Conservation (phyloP, 2,888 invertebrate species). For the Cacoxenus indagator region DNA sequence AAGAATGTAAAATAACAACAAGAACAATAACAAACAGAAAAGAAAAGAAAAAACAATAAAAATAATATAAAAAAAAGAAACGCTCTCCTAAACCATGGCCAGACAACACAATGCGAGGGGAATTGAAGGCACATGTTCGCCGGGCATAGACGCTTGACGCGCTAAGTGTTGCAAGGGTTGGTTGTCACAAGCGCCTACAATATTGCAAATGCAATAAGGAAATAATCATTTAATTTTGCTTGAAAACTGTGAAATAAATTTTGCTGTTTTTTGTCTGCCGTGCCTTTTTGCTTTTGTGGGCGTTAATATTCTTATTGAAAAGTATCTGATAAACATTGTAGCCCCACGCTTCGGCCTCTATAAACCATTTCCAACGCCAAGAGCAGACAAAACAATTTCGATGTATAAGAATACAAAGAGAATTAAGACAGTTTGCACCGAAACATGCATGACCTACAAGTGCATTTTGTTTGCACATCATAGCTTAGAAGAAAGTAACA, state of each 20-base stretch:
- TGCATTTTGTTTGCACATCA: too few relatives aligned
- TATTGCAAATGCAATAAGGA: constrained; percentile 44
- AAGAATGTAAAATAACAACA: not conserved
- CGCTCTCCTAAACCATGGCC: constrained; percentile 26
- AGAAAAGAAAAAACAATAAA: not conserved
- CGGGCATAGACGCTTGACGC: constrained; percentile 31
- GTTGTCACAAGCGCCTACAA: not conserved
- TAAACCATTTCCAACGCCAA: constrained; percentile 1
- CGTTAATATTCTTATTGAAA: constrained; percentile 53
- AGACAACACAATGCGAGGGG: constrained; percentile 24
- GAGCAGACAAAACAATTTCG: constrained; percentile 5
- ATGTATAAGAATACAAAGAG: constrained; percentile 11
- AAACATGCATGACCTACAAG: constrained; percentile 41
- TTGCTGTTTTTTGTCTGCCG: constrained; percentile 49
- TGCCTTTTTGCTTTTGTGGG: constrained; percentile 5
- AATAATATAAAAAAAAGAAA: constrained; percentile 10
- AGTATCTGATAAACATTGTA: constrained; percentile 33
- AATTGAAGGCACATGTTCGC: constrained; percentile 27
- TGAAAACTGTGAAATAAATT: constrained; percentile 59
- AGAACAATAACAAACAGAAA: not conserved
- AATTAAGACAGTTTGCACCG: constrained; percentile 33
- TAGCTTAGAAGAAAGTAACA: not conserved
- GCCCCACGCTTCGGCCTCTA: not conserved
- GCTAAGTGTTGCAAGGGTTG: constrained; percentile 1
- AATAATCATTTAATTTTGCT: constrained; percentile 62